Percentiles rank a stretch among this genome's conserved stretches.
Conservation (phyloP, 2,888 invertebrate genomes). For the Caenorhabditis virilis region DNA sequence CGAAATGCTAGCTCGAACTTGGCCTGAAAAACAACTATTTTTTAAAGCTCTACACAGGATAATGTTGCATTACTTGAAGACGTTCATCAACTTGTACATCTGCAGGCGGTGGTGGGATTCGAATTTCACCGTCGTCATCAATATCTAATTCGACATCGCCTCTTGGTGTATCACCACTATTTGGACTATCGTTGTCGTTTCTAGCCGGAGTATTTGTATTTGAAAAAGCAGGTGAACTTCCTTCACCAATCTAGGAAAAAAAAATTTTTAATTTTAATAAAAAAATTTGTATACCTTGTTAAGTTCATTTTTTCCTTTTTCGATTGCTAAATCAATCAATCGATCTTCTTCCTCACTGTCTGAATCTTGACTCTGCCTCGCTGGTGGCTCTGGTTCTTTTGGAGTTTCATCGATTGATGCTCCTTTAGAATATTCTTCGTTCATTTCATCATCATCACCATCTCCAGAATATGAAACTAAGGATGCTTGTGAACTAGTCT, state of each 20-base stretch:
- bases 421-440: neutral
- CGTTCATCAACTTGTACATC: slow-evolving; percentile 12
- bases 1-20: slow-evolving; percentile 29
- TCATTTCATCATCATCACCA: slow-evolving; percentile 24
- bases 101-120: slow-evolving; percentile 27
- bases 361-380: slow-evolving; percentile 24
- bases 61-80: slow-evolving; percentile 8
- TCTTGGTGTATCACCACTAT: slow-evolving; percentile 3
- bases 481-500: slow-evolving; percentile 34
- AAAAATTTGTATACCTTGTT: no score
- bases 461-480: slow-evolving; percentile 37
- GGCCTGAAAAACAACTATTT: no score
- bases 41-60: no score
- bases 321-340: slow-evolving; percentile 36
- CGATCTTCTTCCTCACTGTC: slow-evolving; percentile 41
- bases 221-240: slow-evolving; percentile 5
- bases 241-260: no score
- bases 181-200: no score
- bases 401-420: slow-evolving; percentile 2
- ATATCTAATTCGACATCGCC: neutral
- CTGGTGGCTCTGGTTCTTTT: slow-evolving; percentile 40
- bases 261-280: no score
- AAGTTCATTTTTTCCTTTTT: slow-evolving; percentile 19
- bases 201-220: slow-evolving; percentile 17
- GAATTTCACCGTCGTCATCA: slow-evolving; percentile 7